Percentiles rank a stretch among this genome's conserved stretches.
phyloP scores from a whole-genome alignment of 2,888 invertebrate genomes.

The Cataglyphis rosenhaueri region DNA sequence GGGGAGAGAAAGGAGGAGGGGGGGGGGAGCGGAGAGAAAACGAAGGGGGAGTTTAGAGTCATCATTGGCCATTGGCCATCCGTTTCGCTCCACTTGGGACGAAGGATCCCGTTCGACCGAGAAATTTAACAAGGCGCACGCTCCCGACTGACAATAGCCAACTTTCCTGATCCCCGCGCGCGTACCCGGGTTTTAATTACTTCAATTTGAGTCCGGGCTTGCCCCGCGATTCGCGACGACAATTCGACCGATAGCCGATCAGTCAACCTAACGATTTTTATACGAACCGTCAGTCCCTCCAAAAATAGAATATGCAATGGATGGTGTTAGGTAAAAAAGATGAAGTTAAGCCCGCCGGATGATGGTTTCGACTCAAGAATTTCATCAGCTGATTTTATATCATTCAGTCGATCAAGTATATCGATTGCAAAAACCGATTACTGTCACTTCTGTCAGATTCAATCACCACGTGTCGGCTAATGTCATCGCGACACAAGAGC shows the following conservation, averaged over 20 bases:
- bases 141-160: slow-evolving; percentile 71
- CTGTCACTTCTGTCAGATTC: neutral
- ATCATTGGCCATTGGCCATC: slow-evolving; percentile 74
- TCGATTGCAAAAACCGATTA: neutral
- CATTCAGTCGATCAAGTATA: neutral
- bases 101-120: slow-evolving; percentile 77
- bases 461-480: neutral
- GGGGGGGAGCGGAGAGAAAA: neutral
- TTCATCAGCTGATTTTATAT: slow-evolving; percentile 7
- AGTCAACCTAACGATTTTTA: slow-evolving; percentile 27
- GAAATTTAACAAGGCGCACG: slow-evolving; percentile 80
- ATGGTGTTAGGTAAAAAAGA: slow-evolving; percentile 21
- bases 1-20: neutral
- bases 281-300: neutral
- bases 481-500: neutral
- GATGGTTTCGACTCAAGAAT: slow-evolving; percentile 9
- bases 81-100: slow-evolving; percentile 78
- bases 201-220: slow-evolving; percentile 74
- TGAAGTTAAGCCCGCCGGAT: slow-evolving; percentile 14
- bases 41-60: slow-evolving; percentile 60
- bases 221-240: slow-evolving; percentile 28
- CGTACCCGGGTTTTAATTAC: slow-evolving; percentile 78
- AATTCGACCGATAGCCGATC: slow-evolving; percentile 3
- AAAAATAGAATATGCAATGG: slow-evolving; percentile 28
- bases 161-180: slow-evolving; percentile 68